A percentile compares a stretch with the other conserved stretches of the same genome.
Conservation (phyloP, 2,888 invertebrate species). For the Heteromyza rotundicornis region DNA sequence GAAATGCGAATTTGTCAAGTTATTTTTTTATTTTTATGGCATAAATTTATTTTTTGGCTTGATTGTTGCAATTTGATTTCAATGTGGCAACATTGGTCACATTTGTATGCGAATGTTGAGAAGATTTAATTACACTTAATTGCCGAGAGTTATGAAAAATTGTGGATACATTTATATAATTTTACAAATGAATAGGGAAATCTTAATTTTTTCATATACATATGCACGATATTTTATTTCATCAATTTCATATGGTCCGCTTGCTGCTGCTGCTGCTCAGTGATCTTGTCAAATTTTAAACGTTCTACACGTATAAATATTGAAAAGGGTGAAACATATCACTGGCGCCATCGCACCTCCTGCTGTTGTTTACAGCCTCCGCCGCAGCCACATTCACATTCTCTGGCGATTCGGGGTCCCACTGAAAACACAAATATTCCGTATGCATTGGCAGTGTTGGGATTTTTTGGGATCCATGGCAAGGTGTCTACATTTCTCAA, state of each 20-base stretch:
- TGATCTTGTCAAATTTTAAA: slow-evolving; percentile 26
- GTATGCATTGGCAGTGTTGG: not conserved
- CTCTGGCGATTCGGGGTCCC: not conserved
- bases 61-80: slow-evolving; percentile 5
- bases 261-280: slow-evolving; percentile 11
- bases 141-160: slow-evolving; percentile 27
- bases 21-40: slow-evolving; percentile 17
- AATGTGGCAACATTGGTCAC: not conserved
- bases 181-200: not conserved
- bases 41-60: slow-evolving; percentile 26
- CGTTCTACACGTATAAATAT: slow-evolving; percentile 20
- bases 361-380: slow-evolving; percentile 47
- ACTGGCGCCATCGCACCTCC: slow-evolving; percentile 60
- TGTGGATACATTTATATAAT: not conserved
- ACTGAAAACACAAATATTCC: no score
- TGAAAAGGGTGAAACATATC: slow-evolving; percentile 52
- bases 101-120: not conserved
- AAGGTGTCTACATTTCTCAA: slow-evolving; percentile 32
- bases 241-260: no score
- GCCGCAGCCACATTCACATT: not conserved
- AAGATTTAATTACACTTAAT: slow-evolving; percentile 32
- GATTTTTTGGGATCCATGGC: slow-evolving; percentile 8
- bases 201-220: no score
- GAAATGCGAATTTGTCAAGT: slow-evolving; percentile 35
- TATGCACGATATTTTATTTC: no score